phyloP scores from a whole-genome alignment of 2,113 vertebrate species.

The Polypterus bichir region DNA sequence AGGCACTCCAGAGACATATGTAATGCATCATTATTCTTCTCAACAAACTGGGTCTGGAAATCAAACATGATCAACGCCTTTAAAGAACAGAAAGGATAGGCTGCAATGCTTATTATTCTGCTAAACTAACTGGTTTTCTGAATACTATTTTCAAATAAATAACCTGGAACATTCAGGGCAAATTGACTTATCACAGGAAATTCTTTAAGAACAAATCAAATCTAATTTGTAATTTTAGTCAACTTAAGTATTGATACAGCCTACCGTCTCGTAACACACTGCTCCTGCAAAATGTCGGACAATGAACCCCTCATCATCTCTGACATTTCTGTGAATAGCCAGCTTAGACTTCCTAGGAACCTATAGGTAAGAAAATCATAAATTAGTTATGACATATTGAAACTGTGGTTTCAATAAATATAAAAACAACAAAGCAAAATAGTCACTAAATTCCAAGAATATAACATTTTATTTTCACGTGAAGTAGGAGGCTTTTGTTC shows the following conservation, averaged over 20 bases:
- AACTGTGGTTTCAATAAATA: neutral
- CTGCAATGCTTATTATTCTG: neutral
- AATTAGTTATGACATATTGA: neutral
- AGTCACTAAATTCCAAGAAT: too few species aligned
- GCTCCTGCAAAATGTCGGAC: slow-evolving; percentile 93
- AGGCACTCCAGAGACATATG: slow-evolving; percentile 92
- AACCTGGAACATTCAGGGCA: neutral
- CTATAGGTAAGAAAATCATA: slow-evolving; percentile 36
- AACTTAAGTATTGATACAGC: neutral
- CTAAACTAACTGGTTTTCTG: neutral
- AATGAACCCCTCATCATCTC: slow-evolving; percentile 94
- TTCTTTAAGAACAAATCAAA: too few species aligned
- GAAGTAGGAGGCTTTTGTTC: too few species aligned
- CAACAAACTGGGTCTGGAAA: slow-evolving; percentile 83
- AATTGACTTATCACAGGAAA: neutral
- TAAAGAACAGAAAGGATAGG: neutral
- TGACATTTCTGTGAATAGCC: slow-evolving; percentile 83
- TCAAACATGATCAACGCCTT: slow-evolving; percentile 13
- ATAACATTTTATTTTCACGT: too few species aligned
- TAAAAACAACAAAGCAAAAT: neutral
- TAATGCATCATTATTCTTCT: slow-evolving; percentile 96
- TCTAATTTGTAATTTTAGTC: too few species aligned
- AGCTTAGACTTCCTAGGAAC: slow-evolving; percentile 93
- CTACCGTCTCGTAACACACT: slow-evolving; percentile 94
- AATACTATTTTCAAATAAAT: neutral